Evolutionary conservation across 2,113 vertebrate species (phyloP), one percentile per base, ranked within the genome.

Genomic region (Cyphomyrus plagiostoma): DNA sequence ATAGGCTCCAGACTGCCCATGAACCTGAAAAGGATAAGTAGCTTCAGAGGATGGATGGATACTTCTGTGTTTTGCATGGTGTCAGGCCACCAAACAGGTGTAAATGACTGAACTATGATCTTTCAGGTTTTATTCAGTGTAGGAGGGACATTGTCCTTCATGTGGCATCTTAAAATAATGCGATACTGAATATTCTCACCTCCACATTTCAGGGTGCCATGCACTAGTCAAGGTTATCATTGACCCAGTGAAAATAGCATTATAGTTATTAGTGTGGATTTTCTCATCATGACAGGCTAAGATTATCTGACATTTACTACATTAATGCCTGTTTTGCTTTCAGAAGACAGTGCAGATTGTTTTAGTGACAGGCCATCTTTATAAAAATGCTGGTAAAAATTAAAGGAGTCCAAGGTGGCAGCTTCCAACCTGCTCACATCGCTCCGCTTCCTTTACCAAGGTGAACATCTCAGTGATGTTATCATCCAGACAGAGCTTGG

Each of bases 351-450:
- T 50, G 88, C 53, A 21, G 88, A 89, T 82, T 30, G 45, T 8
- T 10, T 66, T 66, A 66, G n/a, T 66, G 58, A 66, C 3, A 66
- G 0, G 23, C 8, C 58, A 66, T n/a, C 8, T 66, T 9, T 50
- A 46, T 89, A 17, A 89, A 21, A 30, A 89, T 56, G 49, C 15
- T 17, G 70, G 48, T 91, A 90, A 95, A 93, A 89, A 93, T 94
- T 58, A 89, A 90, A 0, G 92, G 94, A 94, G 50, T 95, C 93
- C 83, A 94, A 93, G 83, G 93, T 89, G 11, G 94, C 94, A 62
- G 93, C 93, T 88, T 90, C 93, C 10, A 95, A 94, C 90, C 92
- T 95, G 10, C 92, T 95, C 91, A 90, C 89, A 70, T 89, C 94
- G 1, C 89, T 94, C 74, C 92, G 94, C 87, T 94, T 92, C 10